Conservation (phyloP, 2,888 invertebrate species). For the Polydrusus pterygomalis region DNA sequence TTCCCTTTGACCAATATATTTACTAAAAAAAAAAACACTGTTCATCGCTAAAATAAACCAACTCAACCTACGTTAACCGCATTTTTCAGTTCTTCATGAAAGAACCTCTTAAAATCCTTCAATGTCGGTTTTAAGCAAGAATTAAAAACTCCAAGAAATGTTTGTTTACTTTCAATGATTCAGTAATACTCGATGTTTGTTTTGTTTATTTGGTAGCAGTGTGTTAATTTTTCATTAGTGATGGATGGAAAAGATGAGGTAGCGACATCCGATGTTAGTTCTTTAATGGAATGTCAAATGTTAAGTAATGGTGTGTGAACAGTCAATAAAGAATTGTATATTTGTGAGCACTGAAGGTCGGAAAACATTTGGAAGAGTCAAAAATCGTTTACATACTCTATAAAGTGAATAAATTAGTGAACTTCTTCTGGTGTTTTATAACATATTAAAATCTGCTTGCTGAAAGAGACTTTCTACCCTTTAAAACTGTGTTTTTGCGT, state of each 20-base stretch:
- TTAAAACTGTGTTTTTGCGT: background rate
- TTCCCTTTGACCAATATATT: too few relatives aligned
- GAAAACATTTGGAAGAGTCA: background rate
- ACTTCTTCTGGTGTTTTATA: background rate
- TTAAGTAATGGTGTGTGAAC: slow-evolving; percentile 31
- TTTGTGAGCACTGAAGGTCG: background rate
- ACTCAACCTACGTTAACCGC: slow-evolving; percentile 1
- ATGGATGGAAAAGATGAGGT: slow-evolving; percentile 39
- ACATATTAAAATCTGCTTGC: background rate
- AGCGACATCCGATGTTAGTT: slow-evolving; percentile 37
- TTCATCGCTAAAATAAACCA: background rate
- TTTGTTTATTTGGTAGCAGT: slow-evolving; percentile 45
- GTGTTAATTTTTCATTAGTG: slow-evolving; percentile 52
- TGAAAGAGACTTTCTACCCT: too few relatives aligned
- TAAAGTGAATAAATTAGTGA: background rate
- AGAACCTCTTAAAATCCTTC: slow-evolving; percentile 25
- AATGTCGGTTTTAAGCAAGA: slow-evolving; percentile 27
- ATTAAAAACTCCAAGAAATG: slow-evolving; percentile 20
- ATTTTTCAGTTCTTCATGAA: slow-evolving; percentile 4
- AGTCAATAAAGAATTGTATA: background rate
- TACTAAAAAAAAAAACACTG: background rate
- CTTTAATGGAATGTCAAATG: slow-evolving; percentile 13
- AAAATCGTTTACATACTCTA: too few relatives aligned
- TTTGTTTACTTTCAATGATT: slow-evolving; percentile 48
- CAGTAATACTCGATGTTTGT: slow-evolving; percentile 43